Evolutionary conservation across 1,140 invertebrate genomes (phyloP).

Genomic region (Acyrthosiphon pisum): DNA sequence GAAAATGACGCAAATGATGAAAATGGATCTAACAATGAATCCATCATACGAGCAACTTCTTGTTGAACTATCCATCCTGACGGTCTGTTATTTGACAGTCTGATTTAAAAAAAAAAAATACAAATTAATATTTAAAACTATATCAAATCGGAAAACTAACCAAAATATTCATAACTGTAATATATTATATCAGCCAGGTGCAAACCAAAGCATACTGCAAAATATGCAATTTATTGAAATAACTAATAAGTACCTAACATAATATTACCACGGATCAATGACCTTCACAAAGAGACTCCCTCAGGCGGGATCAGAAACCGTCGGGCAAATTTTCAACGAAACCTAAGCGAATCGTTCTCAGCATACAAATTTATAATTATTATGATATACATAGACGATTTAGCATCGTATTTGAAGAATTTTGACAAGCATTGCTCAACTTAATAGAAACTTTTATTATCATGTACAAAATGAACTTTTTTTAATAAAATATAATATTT

Average conservation of each 20-base stretch:
- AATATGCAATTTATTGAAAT: background rate
- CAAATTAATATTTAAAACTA: background rate
- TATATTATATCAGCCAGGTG: background rate
- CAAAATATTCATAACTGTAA: background rate
- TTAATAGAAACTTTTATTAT: background rate
- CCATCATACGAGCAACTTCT: slow-evolving; percentile 75
- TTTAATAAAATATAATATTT: background rate
- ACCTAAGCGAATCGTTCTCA: no score
- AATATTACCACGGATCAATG: no score
- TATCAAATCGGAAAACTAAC: background rate
- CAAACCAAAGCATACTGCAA: background rate
- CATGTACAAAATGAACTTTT: background rate
- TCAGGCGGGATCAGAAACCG: background rate
- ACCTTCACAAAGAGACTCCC: no score
- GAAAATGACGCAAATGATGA: slow-evolving; percentile 64
- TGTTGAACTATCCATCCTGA: slow-evolving; percentile 63
- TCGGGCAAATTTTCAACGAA: background rate
- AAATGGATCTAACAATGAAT: slow-evolving; percentile 71
- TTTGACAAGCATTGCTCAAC: background rate
- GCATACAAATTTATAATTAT: background rate
- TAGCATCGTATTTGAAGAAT: background rate
- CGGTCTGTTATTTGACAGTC: slow-evolving; percentile 65
- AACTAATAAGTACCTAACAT: background rate
- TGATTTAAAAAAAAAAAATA: slow-evolving; percentile 21
- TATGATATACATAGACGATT: background rate